phyloP scores from a whole-genome alignment of 2,113 vertebrate genomes.

The Perccottus glenii region DNA sequence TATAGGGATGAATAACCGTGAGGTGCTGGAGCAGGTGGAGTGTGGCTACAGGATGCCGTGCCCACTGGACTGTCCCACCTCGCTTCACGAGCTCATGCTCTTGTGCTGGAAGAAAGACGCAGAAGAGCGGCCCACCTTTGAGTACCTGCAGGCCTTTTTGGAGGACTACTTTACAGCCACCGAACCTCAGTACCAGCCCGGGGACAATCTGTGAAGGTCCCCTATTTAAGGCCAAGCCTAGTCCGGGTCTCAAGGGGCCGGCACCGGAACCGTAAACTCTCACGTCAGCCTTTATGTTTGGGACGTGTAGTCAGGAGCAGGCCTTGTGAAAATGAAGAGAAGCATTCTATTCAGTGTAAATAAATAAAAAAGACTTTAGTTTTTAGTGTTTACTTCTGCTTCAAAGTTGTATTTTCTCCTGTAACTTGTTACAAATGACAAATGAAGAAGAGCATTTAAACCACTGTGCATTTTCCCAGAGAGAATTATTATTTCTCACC shows the following conservation, averaged over 20 bases:
- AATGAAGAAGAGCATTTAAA: slow-evolving; percentile 17
- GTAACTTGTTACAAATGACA: slow-evolving; percentile 32
- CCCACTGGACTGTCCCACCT: slow-evolving; percentile 95
- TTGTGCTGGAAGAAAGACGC: slow-evolving; percentile 99
- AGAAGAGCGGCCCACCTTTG: slow-evolving; percentile 95
- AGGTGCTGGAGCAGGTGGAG: slow-evolving; percentile 98
- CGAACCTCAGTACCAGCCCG: slow-evolving; percentile 98
- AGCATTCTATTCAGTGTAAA: slow-evolving; percentile 90
- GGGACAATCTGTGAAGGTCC: slow-evolving; percentile 90
- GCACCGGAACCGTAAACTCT: slow-evolving; percentile 29
- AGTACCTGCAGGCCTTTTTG: slow-evolving; percentile 97
- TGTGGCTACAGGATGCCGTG: slow-evolving; percentile 96
- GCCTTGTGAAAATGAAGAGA: slow-evolving; percentile 74
- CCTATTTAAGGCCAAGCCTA: no score
- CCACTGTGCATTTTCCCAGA: slow-evolving; percentile 24
- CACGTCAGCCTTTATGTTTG: slow-evolving; percentile 70
- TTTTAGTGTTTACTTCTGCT: slow-evolving; percentile 83
- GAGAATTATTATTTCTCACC: slow-evolving; percentile 17
- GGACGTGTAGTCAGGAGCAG: slow-evolving; percentile 60
- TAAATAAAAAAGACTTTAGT: slow-evolving; percentile 81
- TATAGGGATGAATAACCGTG: slow-evolving; percentile 97
- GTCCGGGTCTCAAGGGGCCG: background rate
- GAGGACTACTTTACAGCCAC: slow-evolving; percentile 99
- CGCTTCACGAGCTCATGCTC: slow-evolving; percentile 96
- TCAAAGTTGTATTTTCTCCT: slow-evolving; percentile 63